Evolutionary conservation across 2,888 invertebrate species (phyloP).

Genomic region (Apamea monoglypha): DNA sequence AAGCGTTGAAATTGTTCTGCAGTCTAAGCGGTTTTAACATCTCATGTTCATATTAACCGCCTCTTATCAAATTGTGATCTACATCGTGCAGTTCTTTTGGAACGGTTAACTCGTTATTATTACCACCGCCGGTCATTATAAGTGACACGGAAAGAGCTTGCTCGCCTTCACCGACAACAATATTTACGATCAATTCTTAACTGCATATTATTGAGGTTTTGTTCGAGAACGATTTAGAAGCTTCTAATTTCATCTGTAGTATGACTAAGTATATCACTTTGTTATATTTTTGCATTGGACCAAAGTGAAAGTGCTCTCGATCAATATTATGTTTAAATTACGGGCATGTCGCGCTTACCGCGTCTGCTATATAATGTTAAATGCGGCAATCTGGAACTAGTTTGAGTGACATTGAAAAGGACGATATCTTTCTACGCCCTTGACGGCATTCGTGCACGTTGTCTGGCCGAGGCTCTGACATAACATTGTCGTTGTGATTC

Average conservation of each 20-base stretch:
- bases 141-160: constrained; percentile 44
- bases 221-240: constrained; percentile 13
- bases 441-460: constrained; percentile 43
- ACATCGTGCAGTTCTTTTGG: constrained; percentile 46
- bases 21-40: constrained; percentile 40
- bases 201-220: constrained; percentile 5
- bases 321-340: constrained; percentile 5
- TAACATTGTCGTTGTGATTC: constrained; percentile 38
- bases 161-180: constrained; percentile 52
- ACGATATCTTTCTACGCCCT: constrained; percentile 58
- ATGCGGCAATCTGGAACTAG: constrained; percentile 35
- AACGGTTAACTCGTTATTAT: constrained; percentile 42
- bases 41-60: constrained; percentile 50
- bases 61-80: constrained; percentile 52
- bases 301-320: constrained; percentile 15
- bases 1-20: constrained; percentile 40
- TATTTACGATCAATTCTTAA: constrained; percentile 28
- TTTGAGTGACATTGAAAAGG: constrained; percentile 48
- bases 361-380: constrained; percentile 25
- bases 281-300: background rate
- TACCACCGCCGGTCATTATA: constrained; percentile 23
- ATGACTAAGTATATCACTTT: too few relatives aligned
- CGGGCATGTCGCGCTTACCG: background rate
- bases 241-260: constrained; percentile 6
- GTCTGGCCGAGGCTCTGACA: constrained; percentile 34